phyloP scores from a whole-genome alignment of 2,797 vertebrate species.

The Typhlichthys eigenmanni region DNA sequence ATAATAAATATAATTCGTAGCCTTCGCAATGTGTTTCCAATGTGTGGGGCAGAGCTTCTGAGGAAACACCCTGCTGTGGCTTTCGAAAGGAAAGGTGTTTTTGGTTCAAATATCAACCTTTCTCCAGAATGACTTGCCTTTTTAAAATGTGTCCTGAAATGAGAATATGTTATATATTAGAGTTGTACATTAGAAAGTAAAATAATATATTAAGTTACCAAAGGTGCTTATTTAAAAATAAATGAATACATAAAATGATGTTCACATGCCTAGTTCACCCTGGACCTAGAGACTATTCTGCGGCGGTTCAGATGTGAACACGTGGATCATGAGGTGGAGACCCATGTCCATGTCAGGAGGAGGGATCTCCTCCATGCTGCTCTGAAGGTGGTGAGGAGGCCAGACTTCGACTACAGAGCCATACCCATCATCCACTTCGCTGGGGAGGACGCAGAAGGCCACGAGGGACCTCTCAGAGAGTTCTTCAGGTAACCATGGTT shows the following conservation, averaged over 20 bases:
- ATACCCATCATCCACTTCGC: constrained; percentile 54
- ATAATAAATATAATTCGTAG: too few relatives aligned
- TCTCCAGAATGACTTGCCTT: too few relatives aligned
- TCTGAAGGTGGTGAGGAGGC: constrained; percentile 42
- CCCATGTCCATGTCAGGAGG: constrained; percentile 37
- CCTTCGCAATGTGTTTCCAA: too few relatives aligned
- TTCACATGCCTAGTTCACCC: constrained; percentile 16
- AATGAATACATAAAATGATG: not conserved
- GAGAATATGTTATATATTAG: too few relatives aligned
- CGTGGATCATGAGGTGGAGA: constrained; percentile 1
- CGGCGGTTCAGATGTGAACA: constrained; percentile 32
- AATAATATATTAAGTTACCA: too few relatives aligned
- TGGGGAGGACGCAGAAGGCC: constrained; percentile 45
- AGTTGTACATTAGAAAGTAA: too few relatives aligned
- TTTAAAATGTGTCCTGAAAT: too few relatives aligned
- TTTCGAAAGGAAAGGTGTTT: too few relatives aligned
- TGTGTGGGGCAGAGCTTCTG: too few relatives aligned
- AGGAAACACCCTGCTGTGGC: too few relatives aligned
- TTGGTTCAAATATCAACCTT: too few relatives aligned
- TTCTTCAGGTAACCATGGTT: constrained; percentile 69
- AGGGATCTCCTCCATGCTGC: constrained; percentile 33
- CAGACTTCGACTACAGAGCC: constrained; percentile 57
- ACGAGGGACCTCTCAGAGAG: constrained; percentile 50
- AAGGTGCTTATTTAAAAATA: too few relatives aligned
- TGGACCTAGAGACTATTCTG: constrained; percentile 41